A percentile compares a stretch with the other conserved stretches of the same genome.
phyloP scores from a whole-genome alignment of 2,113 vertebrate genomes.

The Felis catus region DNA sequence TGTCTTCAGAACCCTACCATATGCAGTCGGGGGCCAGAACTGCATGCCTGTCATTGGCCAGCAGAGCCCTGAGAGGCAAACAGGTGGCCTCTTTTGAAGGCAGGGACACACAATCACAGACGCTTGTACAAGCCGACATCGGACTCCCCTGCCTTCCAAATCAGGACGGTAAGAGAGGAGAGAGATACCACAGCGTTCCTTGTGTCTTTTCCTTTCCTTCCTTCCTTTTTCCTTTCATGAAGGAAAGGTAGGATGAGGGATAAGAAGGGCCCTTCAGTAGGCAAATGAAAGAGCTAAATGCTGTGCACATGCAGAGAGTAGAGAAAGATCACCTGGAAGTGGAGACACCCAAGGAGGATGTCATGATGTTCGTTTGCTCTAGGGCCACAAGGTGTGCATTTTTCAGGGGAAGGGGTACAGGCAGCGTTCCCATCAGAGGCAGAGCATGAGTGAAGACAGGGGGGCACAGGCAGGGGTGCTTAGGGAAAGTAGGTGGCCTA shows the following conservation, averaged over 20 bases:
- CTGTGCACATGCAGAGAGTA: background rate
- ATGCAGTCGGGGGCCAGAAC: background rate
- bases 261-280: background rate
- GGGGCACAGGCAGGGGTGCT: background rate
- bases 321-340: background rate
- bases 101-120: background rate
- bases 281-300: background rate
- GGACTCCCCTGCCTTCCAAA: background rate
- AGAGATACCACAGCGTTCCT: background rate
- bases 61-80: too few relatives aligned
- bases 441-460: background rate
- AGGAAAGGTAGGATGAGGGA: background rate
- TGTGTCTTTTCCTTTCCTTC: background rate
- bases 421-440: background rate
- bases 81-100: background rate
- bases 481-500: background rate
- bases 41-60: background rate
- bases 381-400: background rate
- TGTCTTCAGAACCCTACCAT: background rate
- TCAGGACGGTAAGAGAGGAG: background rate
- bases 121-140: background rate
- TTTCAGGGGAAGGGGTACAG: background rate
- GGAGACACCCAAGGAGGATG: background rate
- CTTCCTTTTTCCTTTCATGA: background rate
- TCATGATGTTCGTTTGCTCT: background rate